Evolutionary conservation across 35 echinoderm and acorn worm genomes (phyloP), one percentile per base, ranked within the genome.

Genomic region (Stichopus chloronotus): DNA sequence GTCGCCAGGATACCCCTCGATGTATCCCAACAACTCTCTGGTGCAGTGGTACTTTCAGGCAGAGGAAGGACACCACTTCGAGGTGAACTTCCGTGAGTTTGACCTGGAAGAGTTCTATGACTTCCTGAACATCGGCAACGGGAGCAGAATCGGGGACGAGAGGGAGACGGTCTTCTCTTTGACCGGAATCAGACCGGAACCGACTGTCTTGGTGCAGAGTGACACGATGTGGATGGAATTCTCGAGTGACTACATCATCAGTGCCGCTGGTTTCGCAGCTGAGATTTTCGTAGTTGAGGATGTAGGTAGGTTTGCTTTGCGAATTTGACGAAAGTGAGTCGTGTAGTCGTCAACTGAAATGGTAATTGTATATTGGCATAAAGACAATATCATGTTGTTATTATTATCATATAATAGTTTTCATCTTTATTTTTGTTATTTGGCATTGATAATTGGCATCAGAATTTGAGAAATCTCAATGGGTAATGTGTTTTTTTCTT

Each of bases 141-240:
- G 80, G 55, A 55, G 80, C 55, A 9, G 17, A 5, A 56, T 83
- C 14, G 80, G 80, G 6, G 16, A 9, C 9, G 8, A n/a, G 43
- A n/a, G 6, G 25, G 80, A 83, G 53, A 43, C 52, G 17, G 80
- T 55, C 4, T 83, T 17, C 25, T 83, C 80, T 7, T 56, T 83
- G 80, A 83, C 80, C 43, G 80, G 80, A 83, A 0, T n/a, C 10
- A 13, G 53, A n/a, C 53, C 80, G 25, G 80, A 56, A 24, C 16
- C 80, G 14, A 17, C 17, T 21, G 12, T 78, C 23, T 17, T 9
- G 8, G 53, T 83, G 9, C 6, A 83, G 2, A 83, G 53, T 16
- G 55, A 55, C 55, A 52, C n/a, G 5, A 83, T 83, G 80, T 83
- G 80, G 80, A 83, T 83, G 10, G 43, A 55, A 43, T 83, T 83